Evolutionary conservation across 30 jellyfish, hydroid and myxozoan species (phyloP), one percentile per base, ranked within the genome.

Genomic region (Hydra vulgaris): DNA sequence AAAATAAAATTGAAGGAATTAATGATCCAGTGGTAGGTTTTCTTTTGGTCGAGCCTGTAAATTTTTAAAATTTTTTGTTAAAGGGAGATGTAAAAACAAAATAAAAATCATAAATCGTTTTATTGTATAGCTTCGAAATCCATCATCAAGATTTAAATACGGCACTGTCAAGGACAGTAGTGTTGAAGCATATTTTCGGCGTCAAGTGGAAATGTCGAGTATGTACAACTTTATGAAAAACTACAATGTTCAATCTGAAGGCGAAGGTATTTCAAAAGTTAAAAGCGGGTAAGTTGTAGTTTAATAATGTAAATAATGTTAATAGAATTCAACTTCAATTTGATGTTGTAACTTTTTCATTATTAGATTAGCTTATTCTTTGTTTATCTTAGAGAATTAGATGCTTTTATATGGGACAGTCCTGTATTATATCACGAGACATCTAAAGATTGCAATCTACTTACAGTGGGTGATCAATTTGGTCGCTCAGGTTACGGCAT

Each of bases 401-500:
- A 89, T 56, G 96, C 96, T 0, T 89, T 89, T 66, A 80, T 89
- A 24, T 89, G 96, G 96, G 96, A 89, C 86, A 89, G 96, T 74
- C 96, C 96, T 12, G 92, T 89, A 7, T 78, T 89, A 16, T 83
- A 66, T 21, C 89, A 89, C 83, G 87, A 84, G 66, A 81, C 95
- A 71, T 89, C 96, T 0, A 77, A 85, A 20, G 80, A 80, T 52
- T 89, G 96, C 53, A 74, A 27, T 54, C 25, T 89, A 66, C 53
- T 95, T 18, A 89, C 95, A 8, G 96, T 82, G 18, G n/a, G n/a
- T n/a, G 96, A 89, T 23, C 54, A 84, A 72, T 89, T 89, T 66
- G 96, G 96, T 7, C 82, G 96, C 23, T 89, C 96, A 3, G 96
- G 96, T 0, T 89, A 89, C 70, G 96, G 95, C 15, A 85, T 89